phyloP scores from a whole-genome alignment of 1,140 invertebrate genomes.

The Leptonema lineaticorne region DNA sequence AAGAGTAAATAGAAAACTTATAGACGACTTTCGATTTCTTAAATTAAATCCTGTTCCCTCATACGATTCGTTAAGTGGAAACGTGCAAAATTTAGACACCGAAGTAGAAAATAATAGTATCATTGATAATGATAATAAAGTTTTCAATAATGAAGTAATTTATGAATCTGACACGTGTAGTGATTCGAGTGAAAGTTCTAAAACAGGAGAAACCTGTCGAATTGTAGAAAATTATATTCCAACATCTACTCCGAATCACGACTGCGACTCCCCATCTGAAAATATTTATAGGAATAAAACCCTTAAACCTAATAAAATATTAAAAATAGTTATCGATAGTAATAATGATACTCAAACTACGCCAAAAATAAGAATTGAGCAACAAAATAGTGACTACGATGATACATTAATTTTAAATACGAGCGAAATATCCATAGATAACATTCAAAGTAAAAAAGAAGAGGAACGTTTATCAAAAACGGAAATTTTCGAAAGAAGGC shows the following conservation, averaged over 20 bases:
- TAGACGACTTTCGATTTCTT: too few species aligned
- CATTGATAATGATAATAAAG: constrained; percentile 7
- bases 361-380: neutral
- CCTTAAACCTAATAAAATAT: constrained; percentile 28
- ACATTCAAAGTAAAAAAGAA: constrained; percentile 15
- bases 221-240: constrained; percentile 19
- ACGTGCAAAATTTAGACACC: neutral
- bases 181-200: constrained; percentile 32
- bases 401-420: constrained; percentile 7
- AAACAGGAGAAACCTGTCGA: constrained; percentile 33
- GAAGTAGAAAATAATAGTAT: neutral
- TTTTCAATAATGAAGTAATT: neutral
- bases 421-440: constrained; percentile 33
- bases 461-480: constrained; percentile 55
- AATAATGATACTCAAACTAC: constrained; percentile 39
- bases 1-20: constrained; percentile 48
- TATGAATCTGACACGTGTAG: neutral
- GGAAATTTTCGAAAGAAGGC: constrained; percentile 63
- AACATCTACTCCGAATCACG: constrained; percentile 37
- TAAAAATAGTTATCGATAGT: constrained; percentile 27
- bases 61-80: constrained; percentile 1
- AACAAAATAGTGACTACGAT: neutral
- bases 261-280: constrained; percentile 9
- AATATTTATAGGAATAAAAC: neutral
- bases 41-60: constrained; percentile 45